Base-by-base conservation (phyloP, 2,888 invertebrate species). In the Lasioglossum zephyrum region DNA sequence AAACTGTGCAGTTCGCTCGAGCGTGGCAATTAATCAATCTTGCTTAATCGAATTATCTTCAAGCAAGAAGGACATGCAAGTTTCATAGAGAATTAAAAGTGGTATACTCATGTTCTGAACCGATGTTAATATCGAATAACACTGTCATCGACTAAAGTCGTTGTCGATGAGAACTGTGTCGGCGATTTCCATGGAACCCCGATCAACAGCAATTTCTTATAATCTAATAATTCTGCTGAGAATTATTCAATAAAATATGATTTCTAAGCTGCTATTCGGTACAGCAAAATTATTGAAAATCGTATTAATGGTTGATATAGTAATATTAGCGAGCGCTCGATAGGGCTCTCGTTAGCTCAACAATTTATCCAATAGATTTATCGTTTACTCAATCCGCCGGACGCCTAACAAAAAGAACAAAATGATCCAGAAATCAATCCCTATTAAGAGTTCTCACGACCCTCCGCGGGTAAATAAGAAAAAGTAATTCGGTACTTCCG, bases 341-440 rank as follows among this genome's bases (percentile, higher is more conserved):
- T 22, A 22, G 18, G 18, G 18, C 49, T 49, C 16, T 49, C 5
- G 18, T 49, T 49, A 18, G 49, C 18, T 49, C 5, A 63, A 63
- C 63, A 13, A 63, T 73, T 76, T 77, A 73, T 82, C 66, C 76
- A 77, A 13, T 9, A 60, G 26, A 60, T 26, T 16, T 2, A 16
- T 60, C 26, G 2, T 22, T 22, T 8, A 22, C 31, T 31, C 31
- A 31, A 31, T 31, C 22, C 11, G 26, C 60, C 26, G 26, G 1
- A 26, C 26, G 13, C 16, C 13, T 26, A 31, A 63, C 16, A 63
- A 16, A 63, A 31, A 31, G 63, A 31, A 31, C 31, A 9, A n/a
- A 63, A 13, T 16, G 26, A 63, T 31, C 2, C 1, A 26, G 31
- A 63, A 6, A 63, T 60, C n/a, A 16, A 60, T 16, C n/a, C 26